phyloP scores from a whole-genome alignment of 2,888 invertebrate species.

The Phanerotoma sp. region DNA sequence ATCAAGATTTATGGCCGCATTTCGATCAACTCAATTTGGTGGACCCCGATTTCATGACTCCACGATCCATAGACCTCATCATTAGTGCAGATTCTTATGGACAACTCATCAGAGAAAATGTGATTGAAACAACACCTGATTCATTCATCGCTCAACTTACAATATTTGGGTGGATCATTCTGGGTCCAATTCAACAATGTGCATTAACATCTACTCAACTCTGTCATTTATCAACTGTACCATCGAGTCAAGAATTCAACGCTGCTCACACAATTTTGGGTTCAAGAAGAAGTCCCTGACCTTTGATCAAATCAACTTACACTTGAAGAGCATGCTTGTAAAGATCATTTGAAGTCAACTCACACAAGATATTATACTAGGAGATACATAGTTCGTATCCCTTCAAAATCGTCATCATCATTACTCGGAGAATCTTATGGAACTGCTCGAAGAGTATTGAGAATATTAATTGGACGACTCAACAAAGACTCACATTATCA shows the following conservation, averaged over 20 bases:
- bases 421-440: background rate
- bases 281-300: background rate
- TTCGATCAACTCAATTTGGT: background rate
- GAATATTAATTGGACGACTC: background rate
- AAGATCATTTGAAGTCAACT: background rate
- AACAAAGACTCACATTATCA: background rate
- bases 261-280: conserved; percentile 4
- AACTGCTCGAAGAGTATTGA: background rate
- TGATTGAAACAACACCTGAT: background rate
- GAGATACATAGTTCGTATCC: conserved; percentile 1
- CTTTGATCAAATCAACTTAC: background rate
- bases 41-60: background rate
- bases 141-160: background rate
- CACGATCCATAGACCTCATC: background rate
- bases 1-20: background rate
- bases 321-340: background rate
- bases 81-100: background rate
- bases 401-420: background rate
- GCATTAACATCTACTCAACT: background rate
- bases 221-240: background rate
- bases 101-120: background rate
- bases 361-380: conserved; percentile 1
- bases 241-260: background rate
- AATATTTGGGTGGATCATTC: background rate
- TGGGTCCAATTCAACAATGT: background rate